Conservation (phyloP, 2,797 vertebrate genomes). For the Gorsachius magnificus region DNA sequence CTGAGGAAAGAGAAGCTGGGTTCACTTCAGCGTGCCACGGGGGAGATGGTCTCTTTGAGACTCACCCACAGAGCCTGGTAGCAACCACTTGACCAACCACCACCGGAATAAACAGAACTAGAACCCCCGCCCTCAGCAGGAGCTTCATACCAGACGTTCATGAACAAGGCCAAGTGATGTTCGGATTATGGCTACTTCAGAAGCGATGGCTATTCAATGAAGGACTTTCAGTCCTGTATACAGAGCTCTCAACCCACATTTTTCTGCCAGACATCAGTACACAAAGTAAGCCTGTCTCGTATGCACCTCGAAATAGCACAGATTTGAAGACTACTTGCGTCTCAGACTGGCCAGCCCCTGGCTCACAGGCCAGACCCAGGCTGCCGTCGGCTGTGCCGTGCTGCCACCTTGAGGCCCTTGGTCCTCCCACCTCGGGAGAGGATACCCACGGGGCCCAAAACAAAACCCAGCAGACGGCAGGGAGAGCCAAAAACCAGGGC, state of each 20-base stretch:
- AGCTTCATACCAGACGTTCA: rapidly evolving
- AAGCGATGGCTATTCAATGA: rapidly evolving
- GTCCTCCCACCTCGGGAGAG: not conserved
- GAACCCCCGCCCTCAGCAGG: rapidly evolving
- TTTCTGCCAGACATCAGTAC: not conserved
- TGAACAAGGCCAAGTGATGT: rapidly evolving
- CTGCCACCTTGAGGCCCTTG: conserved; percentile 49
- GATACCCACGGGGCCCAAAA: rapidly evolving
- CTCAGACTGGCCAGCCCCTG: not conserved
- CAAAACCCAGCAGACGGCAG: rapidly evolving
- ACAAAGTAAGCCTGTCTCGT: rapidly evolving
- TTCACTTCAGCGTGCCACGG: rapidly evolving
- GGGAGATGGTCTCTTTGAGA: rapidly evolving
- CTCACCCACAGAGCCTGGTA: not conserved
- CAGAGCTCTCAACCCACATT: not conserved
- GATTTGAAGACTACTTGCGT: rapidly evolving
- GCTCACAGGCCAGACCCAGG: not conserved
- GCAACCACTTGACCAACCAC: not conserved
- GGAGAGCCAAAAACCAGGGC: not conserved
- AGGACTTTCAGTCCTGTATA: not conserved
- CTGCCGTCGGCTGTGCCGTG: not conserved
- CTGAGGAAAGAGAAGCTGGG: conserved; percentile 62
- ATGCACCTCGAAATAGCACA: not conserved
- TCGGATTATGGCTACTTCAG: not conserved
- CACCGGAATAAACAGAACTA: too few species aligned